Conservation (phyloP, 2,797 vertebrate genomes). For the Onychomys arenicola region DNA sequence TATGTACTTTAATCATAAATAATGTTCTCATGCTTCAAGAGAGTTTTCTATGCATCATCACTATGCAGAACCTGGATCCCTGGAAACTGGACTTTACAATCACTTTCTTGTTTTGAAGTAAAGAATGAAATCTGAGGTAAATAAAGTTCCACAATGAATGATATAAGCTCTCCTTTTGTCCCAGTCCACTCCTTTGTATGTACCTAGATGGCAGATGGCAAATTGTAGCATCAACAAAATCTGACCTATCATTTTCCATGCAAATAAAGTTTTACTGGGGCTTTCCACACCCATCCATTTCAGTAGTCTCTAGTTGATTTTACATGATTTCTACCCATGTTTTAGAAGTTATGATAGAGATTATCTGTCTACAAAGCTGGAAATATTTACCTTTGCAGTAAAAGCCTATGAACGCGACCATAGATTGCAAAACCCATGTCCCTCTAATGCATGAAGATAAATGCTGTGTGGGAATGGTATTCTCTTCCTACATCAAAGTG, state of each 20-base stretch:
- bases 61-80: background rate
- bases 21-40: background rate
- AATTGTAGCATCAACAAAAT: background rate
- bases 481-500: too few relatives aligned
- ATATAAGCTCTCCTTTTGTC: background rate
- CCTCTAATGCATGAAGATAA: too few relatives aligned
- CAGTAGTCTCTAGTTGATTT: background rate
- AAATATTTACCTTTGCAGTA: too few relatives aligned
- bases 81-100: background rate
- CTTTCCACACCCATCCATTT: background rate
- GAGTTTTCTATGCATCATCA: background rate
- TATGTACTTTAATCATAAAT: slow-evolving; percentile 18
- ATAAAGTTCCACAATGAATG: background rate
- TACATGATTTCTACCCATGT: background rate
- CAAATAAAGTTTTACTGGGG: slow-evolving; percentile 31
- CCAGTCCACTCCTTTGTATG: background rate
- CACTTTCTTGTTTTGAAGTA: slow-evolving; percentile 45
- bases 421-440: too few relatives aligned
- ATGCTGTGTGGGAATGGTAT: too few relatives aligned
- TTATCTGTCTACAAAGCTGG: background rate
- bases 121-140: slow-evolving; percentile 7
- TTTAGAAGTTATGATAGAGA: background rate
- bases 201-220: background rate
- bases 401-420: too few relatives aligned
- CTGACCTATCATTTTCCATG: background rate